Percentiles rank a stretch among this genome's conserved stretches.
Conservation (phyloP, 2,113 vertebrate species). For the Sinocyclocheilus anophthalmus region DNA sequence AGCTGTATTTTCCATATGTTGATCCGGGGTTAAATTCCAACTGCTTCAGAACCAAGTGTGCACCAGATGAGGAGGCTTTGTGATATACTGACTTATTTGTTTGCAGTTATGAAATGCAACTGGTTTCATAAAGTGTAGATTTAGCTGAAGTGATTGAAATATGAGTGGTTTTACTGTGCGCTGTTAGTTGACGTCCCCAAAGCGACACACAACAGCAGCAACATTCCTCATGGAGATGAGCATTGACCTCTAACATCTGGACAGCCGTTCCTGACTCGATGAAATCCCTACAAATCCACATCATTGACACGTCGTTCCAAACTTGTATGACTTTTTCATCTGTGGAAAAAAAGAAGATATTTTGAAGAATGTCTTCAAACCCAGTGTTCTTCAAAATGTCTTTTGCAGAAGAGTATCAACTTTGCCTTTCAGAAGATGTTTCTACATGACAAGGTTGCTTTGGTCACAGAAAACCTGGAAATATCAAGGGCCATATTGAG, state of each 20-base stretch:
- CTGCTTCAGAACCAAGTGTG: constrained; percentile 1
- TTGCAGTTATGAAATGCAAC: neutral
- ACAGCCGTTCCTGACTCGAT: neutral
- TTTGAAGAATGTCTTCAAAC: neutral
- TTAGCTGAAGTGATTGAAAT: neutral
- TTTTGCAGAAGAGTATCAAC: neutral
- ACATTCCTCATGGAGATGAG: constrained; percentile 46
- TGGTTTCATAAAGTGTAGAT: neutral
- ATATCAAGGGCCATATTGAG: no score
- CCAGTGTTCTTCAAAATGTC: neutral
- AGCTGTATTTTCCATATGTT: constrained; percentile 17
- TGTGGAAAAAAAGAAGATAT: neutral
- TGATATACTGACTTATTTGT: neutral
- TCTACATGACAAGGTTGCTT: neutral
- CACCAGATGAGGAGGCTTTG: constrained; percentile 14
- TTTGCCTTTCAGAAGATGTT: neutral
- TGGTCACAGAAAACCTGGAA: neutral
- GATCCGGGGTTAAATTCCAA: constrained; percentile 8
- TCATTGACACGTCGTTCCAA: neutral
- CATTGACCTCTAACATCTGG: constrained; percentile 40
- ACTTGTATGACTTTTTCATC: neutral
- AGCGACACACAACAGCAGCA: neutral
- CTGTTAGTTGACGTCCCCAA: neutral
- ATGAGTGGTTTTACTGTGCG: neutral
- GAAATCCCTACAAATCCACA: constrained; percentile 12